Conservation (phyloP, 2,888 invertebrate genomes). For the Chrysodeixis includens region DNA sequence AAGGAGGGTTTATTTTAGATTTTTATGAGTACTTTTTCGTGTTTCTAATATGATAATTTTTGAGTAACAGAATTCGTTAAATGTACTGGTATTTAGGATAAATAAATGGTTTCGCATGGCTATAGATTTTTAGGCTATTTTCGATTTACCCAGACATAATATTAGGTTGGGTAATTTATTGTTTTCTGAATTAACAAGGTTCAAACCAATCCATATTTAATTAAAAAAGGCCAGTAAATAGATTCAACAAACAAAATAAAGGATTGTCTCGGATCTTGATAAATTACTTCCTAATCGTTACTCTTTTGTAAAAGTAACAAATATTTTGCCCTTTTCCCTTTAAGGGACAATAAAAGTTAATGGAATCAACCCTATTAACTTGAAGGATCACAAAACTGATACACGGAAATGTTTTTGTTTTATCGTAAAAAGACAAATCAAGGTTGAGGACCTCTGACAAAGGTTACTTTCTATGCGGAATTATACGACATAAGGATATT, state of each 20-base stretch:
- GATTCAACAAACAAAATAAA: not conserved
- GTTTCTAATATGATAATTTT: no score
- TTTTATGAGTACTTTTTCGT: no score
- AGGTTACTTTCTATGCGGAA: not conserved
- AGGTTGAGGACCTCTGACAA: not conserved
- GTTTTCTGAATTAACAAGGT: no score
- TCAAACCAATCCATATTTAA: no score
- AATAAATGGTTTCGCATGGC: no score
- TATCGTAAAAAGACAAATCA: not conserved
- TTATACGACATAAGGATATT: no score
- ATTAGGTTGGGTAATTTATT: no score
- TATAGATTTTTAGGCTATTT: no score
- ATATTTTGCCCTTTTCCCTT: conserved; percentile 2
- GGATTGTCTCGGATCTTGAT: not conserved
- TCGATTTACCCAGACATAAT: no score
- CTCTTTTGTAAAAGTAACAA: not conserved
- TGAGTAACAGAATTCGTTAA: no score
- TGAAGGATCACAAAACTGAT: not conserved
- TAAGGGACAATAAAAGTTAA: conserved; percentile 3
- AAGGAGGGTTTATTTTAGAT: no score
- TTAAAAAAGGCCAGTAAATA: not conserved
- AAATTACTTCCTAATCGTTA: not conserved
- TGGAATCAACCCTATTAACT: not conserved
- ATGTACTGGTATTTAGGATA: no score
- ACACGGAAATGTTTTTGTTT: not conserved